Conservation (phyloP, 2,113 vertebrate genomes). For the Chascanopsetta lugubris region DNA sequence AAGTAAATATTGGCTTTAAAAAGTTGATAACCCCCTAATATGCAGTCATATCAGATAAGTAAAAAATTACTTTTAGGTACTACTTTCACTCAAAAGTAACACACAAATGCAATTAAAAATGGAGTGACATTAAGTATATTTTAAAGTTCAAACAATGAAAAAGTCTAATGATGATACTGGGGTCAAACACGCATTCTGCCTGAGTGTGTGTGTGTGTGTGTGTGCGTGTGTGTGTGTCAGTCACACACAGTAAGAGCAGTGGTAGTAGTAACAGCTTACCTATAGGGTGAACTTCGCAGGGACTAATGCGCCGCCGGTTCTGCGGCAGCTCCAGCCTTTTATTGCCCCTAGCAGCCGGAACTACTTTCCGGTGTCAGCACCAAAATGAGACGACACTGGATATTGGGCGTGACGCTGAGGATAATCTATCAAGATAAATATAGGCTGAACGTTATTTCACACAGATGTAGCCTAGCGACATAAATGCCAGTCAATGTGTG, state of each 20-base stretch:
- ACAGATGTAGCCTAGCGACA: background rate
- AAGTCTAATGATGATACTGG: too few species aligned
- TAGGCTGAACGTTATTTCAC: too few species aligned
- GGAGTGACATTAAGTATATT: too few species aligned
- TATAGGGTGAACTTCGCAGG: conserved; percentile 62
- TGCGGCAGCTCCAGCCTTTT: conserved; percentile 44
- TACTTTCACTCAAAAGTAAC: too few species aligned
- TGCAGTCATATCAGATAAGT: too few species aligned
- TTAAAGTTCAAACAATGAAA: too few species aligned
- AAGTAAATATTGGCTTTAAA: too few species aligned
- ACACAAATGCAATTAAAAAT: too few species aligned
- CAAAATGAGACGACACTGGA: conserved; percentile 26
- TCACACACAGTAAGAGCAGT: background rate
- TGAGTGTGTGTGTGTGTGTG: too few species aligned
- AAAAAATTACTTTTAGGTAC: too few species aligned
- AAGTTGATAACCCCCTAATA: too few species aligned
- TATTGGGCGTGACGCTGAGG: conserved; percentile 17
- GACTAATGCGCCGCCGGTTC: conserved; percentile 47
- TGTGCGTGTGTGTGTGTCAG: background rate
- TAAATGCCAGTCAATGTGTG: background rate
- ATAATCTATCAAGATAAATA: background rate
- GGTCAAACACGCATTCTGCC: too few species aligned
- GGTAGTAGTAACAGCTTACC: conserved; percentile 80
- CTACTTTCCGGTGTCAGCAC: conserved; percentile 75
- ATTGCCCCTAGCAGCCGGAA: conserved; percentile 60